phyloP scores from a whole-genome alignment of 53 echinoderm and acorn worm genomes.

The Echinometra lucunter region DNA sequence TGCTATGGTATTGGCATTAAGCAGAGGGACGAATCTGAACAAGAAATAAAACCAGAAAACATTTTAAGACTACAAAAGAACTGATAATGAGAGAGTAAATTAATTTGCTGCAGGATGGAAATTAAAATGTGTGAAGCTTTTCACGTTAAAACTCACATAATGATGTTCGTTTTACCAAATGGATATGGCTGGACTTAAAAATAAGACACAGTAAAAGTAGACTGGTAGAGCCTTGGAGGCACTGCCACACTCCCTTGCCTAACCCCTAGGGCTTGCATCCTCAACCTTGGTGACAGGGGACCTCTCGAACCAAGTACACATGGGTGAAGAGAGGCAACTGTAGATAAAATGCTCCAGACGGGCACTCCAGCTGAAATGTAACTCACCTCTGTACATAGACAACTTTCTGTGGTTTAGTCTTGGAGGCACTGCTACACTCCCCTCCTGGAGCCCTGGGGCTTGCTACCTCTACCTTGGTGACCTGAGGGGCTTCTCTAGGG shows the following conservation, averaged over 20 bases:
- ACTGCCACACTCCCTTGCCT: too few relatives aligned
- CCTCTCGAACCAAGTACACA: neutral
- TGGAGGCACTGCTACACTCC: neutral
- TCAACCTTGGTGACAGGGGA: too few relatives aligned
- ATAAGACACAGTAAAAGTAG: too few relatives aligned
- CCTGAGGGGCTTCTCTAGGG: neutral
- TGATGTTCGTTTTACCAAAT: too few relatives aligned
- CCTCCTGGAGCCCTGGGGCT: constrained; percentile 12
- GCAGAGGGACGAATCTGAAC: constrained; percentile 69
- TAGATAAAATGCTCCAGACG: neutral
- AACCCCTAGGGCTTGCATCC: too few relatives aligned
- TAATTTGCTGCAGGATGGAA: too few relatives aligned
- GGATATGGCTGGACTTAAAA: too few relatives aligned
- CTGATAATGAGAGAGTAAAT: too few relatives aligned
- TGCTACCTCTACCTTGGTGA: neutral
- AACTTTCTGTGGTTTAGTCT: constrained; percentile 41
- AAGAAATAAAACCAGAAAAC: neutral
- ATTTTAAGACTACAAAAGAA: neutral
- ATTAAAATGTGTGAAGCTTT: too few relatives aligned
- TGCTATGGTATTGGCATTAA: constrained; percentile 72
- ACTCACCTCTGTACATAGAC: constrained; percentile 66
- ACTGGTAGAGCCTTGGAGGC: too few relatives aligned
- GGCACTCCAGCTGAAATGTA: neutral
- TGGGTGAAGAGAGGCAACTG: neutral
- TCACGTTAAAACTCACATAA: too few relatives aligned